Conservation (phyloP, 2,113 vertebrate species). For the Saimiri boliviensis region DNA sequence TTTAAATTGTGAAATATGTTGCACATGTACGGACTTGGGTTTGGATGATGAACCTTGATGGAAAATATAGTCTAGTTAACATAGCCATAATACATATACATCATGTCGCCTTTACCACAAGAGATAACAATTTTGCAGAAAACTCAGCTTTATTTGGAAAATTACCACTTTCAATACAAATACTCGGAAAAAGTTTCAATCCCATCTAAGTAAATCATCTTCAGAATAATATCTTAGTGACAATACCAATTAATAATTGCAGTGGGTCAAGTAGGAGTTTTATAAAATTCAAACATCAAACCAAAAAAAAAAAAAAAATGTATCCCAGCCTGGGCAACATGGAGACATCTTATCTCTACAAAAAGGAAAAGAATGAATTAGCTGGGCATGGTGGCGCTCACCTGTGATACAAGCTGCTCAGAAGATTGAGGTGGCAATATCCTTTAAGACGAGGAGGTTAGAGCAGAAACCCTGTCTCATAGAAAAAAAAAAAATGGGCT, state of each 20-base stretch:
- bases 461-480: no score
- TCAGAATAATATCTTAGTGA: background rate
- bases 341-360: no score
- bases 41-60: slow-evolving; percentile 31
- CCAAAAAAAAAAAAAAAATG: background rate
- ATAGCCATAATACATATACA: background rate
- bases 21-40: slow-evolving; percentile 12
- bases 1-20: slow-evolving; percentile 58
- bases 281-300: background rate
- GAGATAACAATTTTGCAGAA: background rate
- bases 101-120: background rate
- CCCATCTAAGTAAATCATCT: background rate
- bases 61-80: slow-evolving; percentile 29
- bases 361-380: no score
- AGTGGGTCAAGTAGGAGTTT: background rate
- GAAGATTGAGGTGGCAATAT: no score
- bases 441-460: no score
- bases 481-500: no score
- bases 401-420: no score
- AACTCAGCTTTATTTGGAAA: background rate
- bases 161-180: background rate
- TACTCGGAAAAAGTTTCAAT: background rate
- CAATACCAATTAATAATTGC: background rate
- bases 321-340: no score
- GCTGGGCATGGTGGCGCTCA: no score